Percentiles rank a stretch among this genome's conserved stretches.
Conservation (phyloP, 2,888 invertebrate species). For the Drosophila glabriapex region DNA sequence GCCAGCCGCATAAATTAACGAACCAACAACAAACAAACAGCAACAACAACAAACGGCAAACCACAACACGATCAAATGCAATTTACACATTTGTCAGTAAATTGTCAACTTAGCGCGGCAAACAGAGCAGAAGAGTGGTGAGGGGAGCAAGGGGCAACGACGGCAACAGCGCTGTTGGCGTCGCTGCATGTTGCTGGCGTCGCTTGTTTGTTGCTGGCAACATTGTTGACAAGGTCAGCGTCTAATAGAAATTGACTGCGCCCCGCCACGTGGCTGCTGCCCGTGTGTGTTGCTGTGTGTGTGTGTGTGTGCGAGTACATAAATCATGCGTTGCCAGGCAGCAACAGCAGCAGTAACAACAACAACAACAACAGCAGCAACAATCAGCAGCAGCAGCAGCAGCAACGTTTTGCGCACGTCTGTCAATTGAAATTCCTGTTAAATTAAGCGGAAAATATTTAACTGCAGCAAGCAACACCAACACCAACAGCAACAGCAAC, state of each 20-base stretch:
- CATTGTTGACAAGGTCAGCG: constrained; percentile 82
- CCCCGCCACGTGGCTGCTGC: constrained; percentile 47
- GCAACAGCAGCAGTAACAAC: background rate
- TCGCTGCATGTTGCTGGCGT: constrained; percentile 58
- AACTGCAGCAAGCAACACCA: constrained; percentile 63
- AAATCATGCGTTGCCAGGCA: constrained; percentile 71
- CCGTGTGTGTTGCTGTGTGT: constrained; percentile 14
- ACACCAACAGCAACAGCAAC: background rate
- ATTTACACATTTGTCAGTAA: constrained; percentile 83
- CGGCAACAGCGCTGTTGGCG: constrained; percentile 30
- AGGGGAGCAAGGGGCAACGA: constrained; percentile 16
- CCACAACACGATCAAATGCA: constrained; percentile 69
- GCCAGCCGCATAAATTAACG: constrained; percentile 76
- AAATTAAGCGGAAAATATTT: constrained; percentile 84
- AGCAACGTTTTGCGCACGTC: constrained; percentile 64
- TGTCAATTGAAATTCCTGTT: constrained; percentile 84
- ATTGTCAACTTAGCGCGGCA: constrained; percentile 81
- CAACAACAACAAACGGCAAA: constrained; percentile 36
- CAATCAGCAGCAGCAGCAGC: constrained; percentile 14
- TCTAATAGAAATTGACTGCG: constrained; percentile 75
- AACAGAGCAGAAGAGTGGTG: background rate
- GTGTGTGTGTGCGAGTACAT: constrained; percentile 63
- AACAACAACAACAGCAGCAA: constrained; percentile 28
- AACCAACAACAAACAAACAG: constrained; percentile 36
- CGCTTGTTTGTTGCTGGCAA: constrained; percentile 62